Percentiles rank a stretch among this genome's conserved stretches.
Conservation (phyloP, 1,140 invertebrate genomes). For the Ips nitidus region DNA sequence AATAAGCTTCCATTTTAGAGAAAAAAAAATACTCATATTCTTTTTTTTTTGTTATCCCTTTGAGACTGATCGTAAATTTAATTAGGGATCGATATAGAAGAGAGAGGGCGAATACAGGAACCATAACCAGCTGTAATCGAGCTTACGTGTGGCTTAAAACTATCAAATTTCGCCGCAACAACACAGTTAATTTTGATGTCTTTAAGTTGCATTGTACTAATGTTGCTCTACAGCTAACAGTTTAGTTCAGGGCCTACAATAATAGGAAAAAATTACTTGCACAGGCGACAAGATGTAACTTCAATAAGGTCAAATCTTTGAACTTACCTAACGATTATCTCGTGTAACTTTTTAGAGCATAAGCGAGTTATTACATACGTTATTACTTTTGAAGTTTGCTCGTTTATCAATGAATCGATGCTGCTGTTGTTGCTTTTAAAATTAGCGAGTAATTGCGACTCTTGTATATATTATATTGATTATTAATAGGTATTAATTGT, state of each 20-base stretch:
- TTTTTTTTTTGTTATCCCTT: constrained; percentile 50
- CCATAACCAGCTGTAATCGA: neutral
- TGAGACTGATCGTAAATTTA: constrained; percentile 52
- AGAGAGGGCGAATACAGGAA: no score
- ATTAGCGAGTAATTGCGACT: constrained; percentile 14
- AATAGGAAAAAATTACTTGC: no score
- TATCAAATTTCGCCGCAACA: no score
- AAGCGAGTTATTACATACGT: constrained; percentile 11
- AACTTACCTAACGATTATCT: neutral
- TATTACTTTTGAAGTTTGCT: constrained; percentile 35
- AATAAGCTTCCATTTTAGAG: constrained; percentile 41
- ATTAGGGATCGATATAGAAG: constrained; percentile 30
- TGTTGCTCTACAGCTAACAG: no score
- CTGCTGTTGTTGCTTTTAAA: constrained; percentile 32
- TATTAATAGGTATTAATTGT: constrained; percentile 36
- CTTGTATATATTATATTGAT: constrained; percentile 36
- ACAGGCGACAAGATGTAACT: constrained; percentile 7
- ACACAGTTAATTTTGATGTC: no score
- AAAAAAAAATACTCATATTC: constrained; percentile 48
- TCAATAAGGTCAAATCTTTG: constrained; percentile 30
- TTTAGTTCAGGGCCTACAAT: no score
- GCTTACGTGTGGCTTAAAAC: neutral
- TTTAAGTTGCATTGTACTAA: no score
- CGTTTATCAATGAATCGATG: constrained; percentile 31
- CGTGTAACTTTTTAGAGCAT: constrained; percentile 5